phyloP scores from a whole-genome alignment of 2,888 invertebrate genomes.

The Meghimatium bilineatum region DNA sequence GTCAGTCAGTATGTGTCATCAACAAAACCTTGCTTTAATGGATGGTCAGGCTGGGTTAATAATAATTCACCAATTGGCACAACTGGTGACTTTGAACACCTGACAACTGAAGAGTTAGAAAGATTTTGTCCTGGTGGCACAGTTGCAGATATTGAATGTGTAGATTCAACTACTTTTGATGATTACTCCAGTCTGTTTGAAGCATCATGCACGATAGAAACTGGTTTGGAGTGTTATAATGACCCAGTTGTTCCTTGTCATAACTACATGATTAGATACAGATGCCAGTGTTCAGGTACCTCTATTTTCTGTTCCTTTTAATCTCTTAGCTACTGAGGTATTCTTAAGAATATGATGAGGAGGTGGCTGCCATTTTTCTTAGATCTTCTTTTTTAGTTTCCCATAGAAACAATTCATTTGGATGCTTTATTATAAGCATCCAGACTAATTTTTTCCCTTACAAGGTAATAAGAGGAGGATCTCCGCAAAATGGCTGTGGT shows the following conservation, averaged over 20 bases:
- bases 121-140: slow-evolving; percentile 63
- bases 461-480: too few relatives aligned
- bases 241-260: slow-evolving; percentile 57
- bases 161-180: slow-evolving; percentile 57
- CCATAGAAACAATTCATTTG: too few relatives aligned
- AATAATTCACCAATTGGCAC: slow-evolving; percentile 58
- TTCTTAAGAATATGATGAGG: too few relatives aligned
- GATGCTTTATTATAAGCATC: too few relatives aligned
- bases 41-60: slow-evolving; percentile 67
- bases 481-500: too few relatives aligned
- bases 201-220: slow-evolving; percentile 55
- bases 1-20: neutral
- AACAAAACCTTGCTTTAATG: slow-evolving; percentile 17
- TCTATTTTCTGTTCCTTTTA: neutral
- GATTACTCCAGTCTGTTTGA: slow-evolving; percentile 60
- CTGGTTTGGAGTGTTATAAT: slow-evolving; percentile 46
- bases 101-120: slow-evolving; percentile 56
- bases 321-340: neutral
- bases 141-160: slow-evolving; percentile 68
- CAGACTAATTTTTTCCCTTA: too few relatives aligned
- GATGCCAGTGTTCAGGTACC: slow-evolving; percentile 64
- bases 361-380: too few relatives aligned
- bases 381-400: too few relatives aligned
- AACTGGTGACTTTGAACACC: slow-evolving; percentile 59
- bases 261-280: slow-evolving; percentile 68